These are phyloP conservation scores for Nixonia krombeini DNA, from an alignment of 1,140 invertebrate species.

Conservation along the genomic window DNA sequence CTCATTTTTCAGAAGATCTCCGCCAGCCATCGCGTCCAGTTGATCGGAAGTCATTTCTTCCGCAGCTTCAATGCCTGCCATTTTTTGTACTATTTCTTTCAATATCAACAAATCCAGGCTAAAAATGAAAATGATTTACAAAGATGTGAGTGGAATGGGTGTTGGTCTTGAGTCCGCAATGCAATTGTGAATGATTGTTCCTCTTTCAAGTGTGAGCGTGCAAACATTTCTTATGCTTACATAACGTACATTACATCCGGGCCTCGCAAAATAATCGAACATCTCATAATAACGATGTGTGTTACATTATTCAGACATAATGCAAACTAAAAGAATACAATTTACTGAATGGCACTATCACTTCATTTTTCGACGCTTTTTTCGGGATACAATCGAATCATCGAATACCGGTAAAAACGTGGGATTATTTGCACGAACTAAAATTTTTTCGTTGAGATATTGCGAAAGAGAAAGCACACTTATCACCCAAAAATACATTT, in stretches of 20 bases:
- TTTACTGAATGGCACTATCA: too few relatives aligned
- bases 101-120: conserved; percentile 95
- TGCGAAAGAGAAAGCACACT: too few relatives aligned
- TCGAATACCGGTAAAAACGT: too few relatives aligned
- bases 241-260: background rate
- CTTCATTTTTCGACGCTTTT: too few relatives aligned
- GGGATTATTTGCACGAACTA: too few relatives aligned
- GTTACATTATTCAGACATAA: background rate
- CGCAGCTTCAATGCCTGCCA: conserved; percentile 97
- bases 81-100: conserved; percentile 99
- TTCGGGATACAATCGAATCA: too few relatives aligned
- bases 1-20: conserved; percentile 94
- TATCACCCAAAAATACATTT: too few relatives aligned
- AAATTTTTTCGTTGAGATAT: too few relatives aligned
- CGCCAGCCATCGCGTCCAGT: conserved; percentile 95
- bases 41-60: conserved; percentile 98
- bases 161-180: conserved; percentile 36
- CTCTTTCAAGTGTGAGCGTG: conserved; percentile 6
- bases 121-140: conserved; percentile 62
- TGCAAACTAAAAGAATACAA: background rate
- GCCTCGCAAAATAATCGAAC: background rate
- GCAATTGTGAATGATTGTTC: conserved; percentile 27
- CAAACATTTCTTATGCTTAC: conserved; percentile 4
- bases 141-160: conserved; percentile 38
- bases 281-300: background rate